Evolutionary conservation across 2,888 invertebrate genomes (phyloP), one percentile per base, ranked within the genome.

Genomic region (Zygothrica quintamaculata): DNA sequence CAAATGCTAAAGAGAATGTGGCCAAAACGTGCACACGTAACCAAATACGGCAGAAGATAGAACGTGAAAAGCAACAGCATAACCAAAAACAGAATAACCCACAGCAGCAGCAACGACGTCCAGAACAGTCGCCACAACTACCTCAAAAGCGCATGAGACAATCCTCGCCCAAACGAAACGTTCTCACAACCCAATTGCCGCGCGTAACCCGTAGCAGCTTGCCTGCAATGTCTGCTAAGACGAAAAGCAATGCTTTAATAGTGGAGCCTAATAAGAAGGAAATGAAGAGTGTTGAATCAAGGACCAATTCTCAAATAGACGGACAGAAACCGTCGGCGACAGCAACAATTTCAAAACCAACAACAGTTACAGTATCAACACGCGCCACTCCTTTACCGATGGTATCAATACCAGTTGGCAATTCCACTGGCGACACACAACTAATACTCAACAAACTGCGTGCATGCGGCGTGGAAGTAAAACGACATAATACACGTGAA

Each of bases 391-490:
- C 3, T 34, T 2, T 26, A 0, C 51, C 74, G 8, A 52, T 72
- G 67, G 40, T 55, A 1, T 5, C 9, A 22, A 40, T 47, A 15
- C 75, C 81, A 12, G 1, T 11, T 13, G 1, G 26, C 0, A 47
- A 29, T 26, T 1, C 22, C 1, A 37, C 31, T 3, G 84, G 77
- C 8, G 48, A 77, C 31, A 84, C 88, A 0, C 86, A 86, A 25
- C 50, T 61, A 52, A 88, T 89, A 48, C 66, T 89, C 0, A 88
- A 84, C 37, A 89, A 87, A 40, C 57, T 89, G 9, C 78, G 88
- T 18, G 89, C 84, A n/a, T 78, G 84, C 25, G 89, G 89, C 1
- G 72, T 89, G 3, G 77, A 89, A 60, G 87, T 89, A 0, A 89
- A 87, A 16, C 74, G 88, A 1, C 56, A 65, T 6, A 68, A 57